Evolutionary conservation across 2,797 vertebrate species (phyloP), one percentile per base, ranked within the genome.

Genomic region (Xiphorhynchus erythropygius): DNA sequence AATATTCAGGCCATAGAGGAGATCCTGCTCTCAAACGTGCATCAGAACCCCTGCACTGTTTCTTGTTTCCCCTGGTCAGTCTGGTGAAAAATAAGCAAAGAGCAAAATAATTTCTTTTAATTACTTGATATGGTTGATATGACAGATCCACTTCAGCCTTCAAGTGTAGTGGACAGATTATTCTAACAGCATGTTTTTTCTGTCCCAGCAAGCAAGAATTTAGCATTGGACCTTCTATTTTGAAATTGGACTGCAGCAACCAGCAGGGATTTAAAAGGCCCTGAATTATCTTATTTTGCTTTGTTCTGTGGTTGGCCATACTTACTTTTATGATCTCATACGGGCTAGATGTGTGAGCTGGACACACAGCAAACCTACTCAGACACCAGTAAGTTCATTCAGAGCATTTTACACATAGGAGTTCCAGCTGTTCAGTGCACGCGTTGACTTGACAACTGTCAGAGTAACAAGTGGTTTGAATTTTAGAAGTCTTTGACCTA

Each of bases 1-100:
- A 22, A 63, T 57, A 39, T 47, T 52, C 30, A 70, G 57, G 49
- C 37, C n/a, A 17, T 18, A 27, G 10, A 39, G 25, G 33, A 69
- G n/a, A 68, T 1, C 4, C 11, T 78, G 8, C 30, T 52, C 28
- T 74, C 24, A 22, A 49, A 39, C 0, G 2, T 39, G n/a, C 32
- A 28, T 41, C 25, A 23, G 18, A 70, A 76, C 30, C 33, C 27
- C 11, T 41, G 13, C 39, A 32, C 50, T 3, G 0, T 57, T 53
- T 46, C 52, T 83, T 71, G 32, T n/a, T 79, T 70, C 25, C 44
- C 46, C 27, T 53, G 33, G 33, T 70, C 39, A 59, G 25, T 18
- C 44, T 47, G 11, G 18, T 53, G 64, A 46, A 87, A 79, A 84
- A 67, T 63, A 70, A 86, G 33, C 33, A 70, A 75, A 86, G 22